phyloP scores from a whole-genome alignment of 2,797 vertebrate species.

The Oophaga sylvatica region DNA sequence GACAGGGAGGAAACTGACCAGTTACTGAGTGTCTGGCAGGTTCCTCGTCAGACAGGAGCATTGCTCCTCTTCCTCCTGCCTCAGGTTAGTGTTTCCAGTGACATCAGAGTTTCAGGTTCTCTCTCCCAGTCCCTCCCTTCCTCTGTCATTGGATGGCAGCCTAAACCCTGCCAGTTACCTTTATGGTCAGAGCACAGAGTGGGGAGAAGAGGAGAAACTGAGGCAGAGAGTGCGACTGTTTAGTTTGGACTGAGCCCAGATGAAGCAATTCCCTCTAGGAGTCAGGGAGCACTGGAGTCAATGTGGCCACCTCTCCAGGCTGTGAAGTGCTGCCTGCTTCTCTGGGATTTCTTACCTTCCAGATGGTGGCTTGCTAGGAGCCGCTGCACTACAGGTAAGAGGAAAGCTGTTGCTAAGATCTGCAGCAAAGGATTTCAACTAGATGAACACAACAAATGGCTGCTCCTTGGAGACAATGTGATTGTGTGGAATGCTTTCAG shows the following conservation, averaged over 20 bases:
- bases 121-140: constrained; percentile 58
- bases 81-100: constrained; percentile 58
- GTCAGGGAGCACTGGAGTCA: neutral
- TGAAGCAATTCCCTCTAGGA: constrained; percentile 2
- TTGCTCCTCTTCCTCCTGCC: neutral
- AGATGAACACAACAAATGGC: constrained; percentile 5
- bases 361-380: neutral
- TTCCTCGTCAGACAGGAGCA: neutral
- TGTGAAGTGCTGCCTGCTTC: neutral
- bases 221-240: constrained; percentile 4
- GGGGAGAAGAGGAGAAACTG: constrained; percentile 51
- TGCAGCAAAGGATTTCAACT: constrained; percentile 2
- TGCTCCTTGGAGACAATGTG: neutral
- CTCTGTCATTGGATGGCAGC: constrained; percentile 54
- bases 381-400: constrained; percentile 25
- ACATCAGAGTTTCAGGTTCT: constrained; percentile 62
- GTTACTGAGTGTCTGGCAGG: neutral
- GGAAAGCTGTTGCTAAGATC: constrained; percentile 29
- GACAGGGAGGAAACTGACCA: neutral
- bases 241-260: constrained; percentile 27
- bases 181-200: constrained; percentile 59
- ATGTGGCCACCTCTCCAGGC: neutral
- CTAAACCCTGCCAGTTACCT: constrained; percentile 61
- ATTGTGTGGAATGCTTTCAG: neutral
- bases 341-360: neutral